Base-by-base conservation (phyloP, 1,140 invertebrate genomes). In the Acyrthosiphon pisum region DNA sequence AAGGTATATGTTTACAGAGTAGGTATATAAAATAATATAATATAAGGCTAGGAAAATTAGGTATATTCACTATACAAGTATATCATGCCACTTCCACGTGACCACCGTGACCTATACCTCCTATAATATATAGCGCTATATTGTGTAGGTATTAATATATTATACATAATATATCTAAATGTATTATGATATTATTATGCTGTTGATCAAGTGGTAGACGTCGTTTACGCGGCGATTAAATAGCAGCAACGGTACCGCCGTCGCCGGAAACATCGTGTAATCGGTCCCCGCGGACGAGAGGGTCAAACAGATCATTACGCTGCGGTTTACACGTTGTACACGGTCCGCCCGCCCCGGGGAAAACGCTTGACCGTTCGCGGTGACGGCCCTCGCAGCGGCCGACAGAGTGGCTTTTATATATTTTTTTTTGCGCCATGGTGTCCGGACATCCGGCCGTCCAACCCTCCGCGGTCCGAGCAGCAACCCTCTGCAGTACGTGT, bases 271-370 rank as follows among this genome's bases (percentile, higher is more conserved):
- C 90, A 83, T 81, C 44, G 68, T 48, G 91, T 93, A 93, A 93
- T 93, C 91, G 91, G 44, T 93, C 91, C 91, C 91, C 14, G 68
- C 76, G 76, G 91, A 92, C 91, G 7, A 93, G 81, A 92, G 91
- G 91, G 91, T 86, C 91, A 86, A 83, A 93, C 76, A 44, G 81
- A 56, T 93, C 91, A 86, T 93, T 81, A 81, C 26, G 44, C 44
- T 93, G 81, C 76, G 91, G 91, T 84, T 93, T 93, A 93, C 91
- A 93, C n/a, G 81, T n/a, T 86, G 91, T 86, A 68, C 81, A 26
- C 26, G 6, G 35, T 86, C n/a, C 14, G 41, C 48, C 35, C 68
- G 41, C 14, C 14, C n/a, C 48, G 81, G 50, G 81, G n/a, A 53
- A 93, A 93, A 86, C 81, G 91, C 81, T 93, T 93, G 91, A 93